Percentiles rank a stretch among this genome's conserved stretches.
These are phyloP conservation scores for Hestina assimilis DNA, from an alignment of 1,140 invertebrate genomes.

Conservation along the genomic window DNA sequence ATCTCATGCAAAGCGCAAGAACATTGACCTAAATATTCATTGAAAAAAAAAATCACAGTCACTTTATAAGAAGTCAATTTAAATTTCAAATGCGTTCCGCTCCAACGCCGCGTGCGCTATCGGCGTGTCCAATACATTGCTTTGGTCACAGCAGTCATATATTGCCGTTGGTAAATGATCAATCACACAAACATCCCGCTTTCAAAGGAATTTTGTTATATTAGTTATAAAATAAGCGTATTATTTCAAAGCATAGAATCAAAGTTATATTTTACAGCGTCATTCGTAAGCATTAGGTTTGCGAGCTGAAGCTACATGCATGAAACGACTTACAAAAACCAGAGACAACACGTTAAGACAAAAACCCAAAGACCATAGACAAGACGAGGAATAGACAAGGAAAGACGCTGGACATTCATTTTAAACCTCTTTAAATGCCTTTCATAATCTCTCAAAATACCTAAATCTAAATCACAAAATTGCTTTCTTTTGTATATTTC, in stretches of 20 bases:
- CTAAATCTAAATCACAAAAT: not conserved
- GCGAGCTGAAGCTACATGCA: slow-evolving; percentile 7
- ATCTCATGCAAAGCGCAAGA: slow-evolving; percentile 31
- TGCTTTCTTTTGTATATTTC: not conserved
- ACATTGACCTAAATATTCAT: slow-evolving; percentile 23
- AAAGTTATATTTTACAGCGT: not conserved
- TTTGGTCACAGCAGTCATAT: slow-evolving; percentile 51
- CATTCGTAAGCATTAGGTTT: not conserved
- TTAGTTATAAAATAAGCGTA: slow-evolving; percentile 33
- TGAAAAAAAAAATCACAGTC: slow-evolving; percentile 10
- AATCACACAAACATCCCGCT: slow-evolving; percentile 61
- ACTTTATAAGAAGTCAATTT: slow-evolving; percentile 37
- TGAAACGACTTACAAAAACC: slow-evolving; percentile 2
- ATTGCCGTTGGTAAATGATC: slow-evolving; percentile 43
- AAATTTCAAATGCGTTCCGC: slow-evolving; percentile 42
- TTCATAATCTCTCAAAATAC: slow-evolving; percentile 46
- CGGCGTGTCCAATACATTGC: slow-evolving; percentile 26
- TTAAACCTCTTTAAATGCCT: slow-evolving; percentile 39
- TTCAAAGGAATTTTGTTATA: slow-evolving; percentile 44
- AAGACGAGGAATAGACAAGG: slow-evolving; percentile 22
- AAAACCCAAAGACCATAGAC: slow-evolving; percentile 8
- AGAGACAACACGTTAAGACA: not conserved
- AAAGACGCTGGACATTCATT: slow-evolving; percentile 52
- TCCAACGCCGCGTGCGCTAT: slow-evolving; percentile 22
- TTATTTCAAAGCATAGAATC: slow-evolving; percentile 15